A percentile compares a stretch with the other conserved stretches of the same genome.
phyloP scores from a whole-genome alignment of 2,797 vertebrate species.

The Pseudochromis fuscus region DNA sequence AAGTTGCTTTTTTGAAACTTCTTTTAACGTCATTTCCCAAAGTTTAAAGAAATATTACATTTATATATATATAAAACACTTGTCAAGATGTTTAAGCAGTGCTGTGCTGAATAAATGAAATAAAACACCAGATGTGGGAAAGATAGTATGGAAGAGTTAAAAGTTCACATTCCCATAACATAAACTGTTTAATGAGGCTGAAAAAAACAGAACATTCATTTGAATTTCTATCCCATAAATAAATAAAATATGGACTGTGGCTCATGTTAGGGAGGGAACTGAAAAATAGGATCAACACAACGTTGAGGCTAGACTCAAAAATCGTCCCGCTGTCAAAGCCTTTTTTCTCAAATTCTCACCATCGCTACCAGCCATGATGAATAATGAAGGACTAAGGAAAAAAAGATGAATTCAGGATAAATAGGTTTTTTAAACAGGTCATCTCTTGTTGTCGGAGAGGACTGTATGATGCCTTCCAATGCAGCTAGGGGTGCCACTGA shows the following conservation, averaged over 20 bases:
- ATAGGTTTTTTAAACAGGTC: neutral
- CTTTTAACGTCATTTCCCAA: conserved; percentile 4
- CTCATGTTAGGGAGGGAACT: neutral
- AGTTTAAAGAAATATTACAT: conserved; percentile 19
- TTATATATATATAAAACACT: neutral
- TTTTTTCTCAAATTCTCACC: conserved; percentile 1
- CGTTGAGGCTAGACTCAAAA: too few relatives aligned
- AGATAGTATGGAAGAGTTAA: neutral
- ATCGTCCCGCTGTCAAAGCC: too few relatives aligned
- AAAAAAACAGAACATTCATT: conserved; percentile 14
- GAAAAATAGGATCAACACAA: conserved; percentile 9
- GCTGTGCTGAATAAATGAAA: conserved; percentile 5
- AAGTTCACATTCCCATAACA: conserved; percentile 1
- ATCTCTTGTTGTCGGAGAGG: too few relatives aligned
- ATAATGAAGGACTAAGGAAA: neutral
- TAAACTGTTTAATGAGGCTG: conserved; percentile 5
- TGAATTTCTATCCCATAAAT: conserved; percentile 13
- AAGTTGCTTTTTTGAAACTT: conserved; percentile 21
- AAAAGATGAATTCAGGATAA: neutral
- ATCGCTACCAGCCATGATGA: neutral
- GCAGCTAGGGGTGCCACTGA: neutral
- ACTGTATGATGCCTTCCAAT: too few relatives aligned
- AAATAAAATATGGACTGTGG: neutral
- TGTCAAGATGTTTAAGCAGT: conserved; percentile 1
- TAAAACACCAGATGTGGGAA: neutral